Evolutionary conservation across 2,797 vertebrate genomes (phyloP).

Genomic region (Simalia tracyae): DNA sequence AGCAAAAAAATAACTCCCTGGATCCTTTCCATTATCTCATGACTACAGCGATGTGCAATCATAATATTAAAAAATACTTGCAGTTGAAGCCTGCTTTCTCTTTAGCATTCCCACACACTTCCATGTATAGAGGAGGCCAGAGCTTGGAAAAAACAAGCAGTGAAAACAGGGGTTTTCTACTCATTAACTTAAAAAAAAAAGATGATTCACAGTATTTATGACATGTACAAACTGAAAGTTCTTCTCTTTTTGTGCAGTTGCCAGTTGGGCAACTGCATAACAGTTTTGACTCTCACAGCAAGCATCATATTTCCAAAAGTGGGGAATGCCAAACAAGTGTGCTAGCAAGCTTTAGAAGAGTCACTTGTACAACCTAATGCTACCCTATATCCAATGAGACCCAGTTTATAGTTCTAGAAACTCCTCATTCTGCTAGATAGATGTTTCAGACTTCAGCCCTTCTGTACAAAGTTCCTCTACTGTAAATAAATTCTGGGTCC

Average conservation of each 20-base stretch:
- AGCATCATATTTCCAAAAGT: neutral
- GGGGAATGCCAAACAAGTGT: neutral
- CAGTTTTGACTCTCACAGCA: neutral
- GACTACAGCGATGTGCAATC: neutral
- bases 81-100: neutral
- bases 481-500: neutral
- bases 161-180: neutral
- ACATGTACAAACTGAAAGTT: neutral
- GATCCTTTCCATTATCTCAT: slow-evolving; percentile 28
- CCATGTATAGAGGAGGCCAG: neutral
- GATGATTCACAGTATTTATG: neutral
- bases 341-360: neutral
- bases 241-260: neutral
- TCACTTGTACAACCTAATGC: neutral
- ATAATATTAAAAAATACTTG: neutral
- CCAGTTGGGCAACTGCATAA: neutral
- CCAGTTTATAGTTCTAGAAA: neutral
- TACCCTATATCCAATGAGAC: neutral
- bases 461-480: neutral
- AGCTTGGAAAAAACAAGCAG: neutral
- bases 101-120: neutral
- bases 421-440: neutral
- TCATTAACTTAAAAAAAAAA: neutral
- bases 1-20: slow-evolving; percentile 5
- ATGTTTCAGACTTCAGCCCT: neutral